phyloP scores from a whole-genome alignment of 2,113 vertebrate species.

The Plectropomus leopardus region DNA sequence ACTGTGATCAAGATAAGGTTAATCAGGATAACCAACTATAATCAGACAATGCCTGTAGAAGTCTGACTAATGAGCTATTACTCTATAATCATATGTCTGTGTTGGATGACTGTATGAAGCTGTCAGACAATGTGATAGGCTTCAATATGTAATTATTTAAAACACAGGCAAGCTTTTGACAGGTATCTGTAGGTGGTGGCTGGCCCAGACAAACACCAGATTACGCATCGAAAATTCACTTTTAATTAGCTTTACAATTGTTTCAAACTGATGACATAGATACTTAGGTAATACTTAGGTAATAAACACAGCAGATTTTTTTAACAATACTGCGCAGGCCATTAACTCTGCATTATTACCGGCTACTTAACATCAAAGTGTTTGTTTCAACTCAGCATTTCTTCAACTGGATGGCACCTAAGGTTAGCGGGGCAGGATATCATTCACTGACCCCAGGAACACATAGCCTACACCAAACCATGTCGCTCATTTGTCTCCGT shows the following conservation, averaged over 20 bases:
- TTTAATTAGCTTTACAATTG: neutral
- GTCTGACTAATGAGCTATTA: constrained; percentile 13
- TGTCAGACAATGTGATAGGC: constrained; percentile 17
- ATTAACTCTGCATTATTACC: neutral
- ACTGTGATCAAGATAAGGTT: neutral
- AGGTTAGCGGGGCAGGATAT: neutral
- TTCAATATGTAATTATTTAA: constrained; percentile 20
- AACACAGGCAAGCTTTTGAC: constrained; percentile 14
- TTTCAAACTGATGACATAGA: neutral
- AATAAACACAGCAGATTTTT: neutral
- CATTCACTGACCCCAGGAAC: constrained; percentile 5
- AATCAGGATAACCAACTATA: constrained; percentile 1
- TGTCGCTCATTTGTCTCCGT: constrained; percentile 53
- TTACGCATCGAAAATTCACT: neutral
- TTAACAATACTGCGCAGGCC: neutral
- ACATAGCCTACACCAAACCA: neutral
- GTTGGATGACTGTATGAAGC: constrained; percentile 10
- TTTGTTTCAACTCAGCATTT: neutral
- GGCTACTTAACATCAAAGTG: neutral
- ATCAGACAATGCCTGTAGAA: neutral
- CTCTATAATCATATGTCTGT: neutral
- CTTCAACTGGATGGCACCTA: neutral
- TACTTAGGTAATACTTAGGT: neutral
- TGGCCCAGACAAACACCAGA: neutral
- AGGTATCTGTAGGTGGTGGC: constrained; percentile 25